Percentiles rank a stretch among this genome's conserved stretches.
phyloP scores from a whole-genome alignment of 2,113 vertebrate species.

The Apteryx mantelli region DNA sequence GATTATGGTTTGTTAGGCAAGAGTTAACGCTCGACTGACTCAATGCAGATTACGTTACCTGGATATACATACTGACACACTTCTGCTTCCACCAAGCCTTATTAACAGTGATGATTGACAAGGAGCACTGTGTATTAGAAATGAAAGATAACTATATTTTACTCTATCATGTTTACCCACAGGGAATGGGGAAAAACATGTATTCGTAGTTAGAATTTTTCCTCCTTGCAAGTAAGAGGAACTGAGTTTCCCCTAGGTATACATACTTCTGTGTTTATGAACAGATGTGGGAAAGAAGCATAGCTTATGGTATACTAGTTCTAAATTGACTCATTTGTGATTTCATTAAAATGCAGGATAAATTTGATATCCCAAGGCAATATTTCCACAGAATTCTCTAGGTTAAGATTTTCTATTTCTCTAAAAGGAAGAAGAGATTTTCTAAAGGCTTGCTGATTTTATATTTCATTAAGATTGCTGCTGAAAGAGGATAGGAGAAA shows the following conservation, averaged over 20 bases:
- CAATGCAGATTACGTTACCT: not conserved
- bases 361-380: slow-evolving; percentile 55
- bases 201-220: not conserved
- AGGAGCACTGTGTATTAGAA: slow-evolving; percentile 9
- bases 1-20: slow-evolving; percentile 38
- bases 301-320: slow-evolving; percentile 44
- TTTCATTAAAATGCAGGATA: slow-evolving; percentile 67
- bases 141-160: slow-evolving; percentile 22
- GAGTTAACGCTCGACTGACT: not conserved
- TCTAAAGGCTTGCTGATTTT: slow-evolving; percentile 24
- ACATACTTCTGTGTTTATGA: slow-evolving; percentile 34
- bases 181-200: not conserved
- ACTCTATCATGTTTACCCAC: slow-evolving; percentile 25
- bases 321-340: slow-evolving; percentile 67
- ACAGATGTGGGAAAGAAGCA: slow-evolving; percentile 61
- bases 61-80: not conserved
- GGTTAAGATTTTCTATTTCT: slow-evolving; percentile 26
- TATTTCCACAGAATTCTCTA: slow-evolving; percentile 41
- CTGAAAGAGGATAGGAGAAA: not conserved
- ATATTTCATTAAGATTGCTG: slow-evolving; percentile 14
- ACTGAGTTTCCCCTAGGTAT: slow-evolving; percentile 19
- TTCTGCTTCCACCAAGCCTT: slow-evolving; percentile 19
- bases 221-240: not conserved
- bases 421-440: slow-evolving; percentile 13
- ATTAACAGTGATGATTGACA: slow-evolving; percentile 6